These are phyloP conservation scores for Leiothrix lutea DNA, from an alignment of 2,113 vertebrate genomes.

Conservation along the genomic window DNA sequence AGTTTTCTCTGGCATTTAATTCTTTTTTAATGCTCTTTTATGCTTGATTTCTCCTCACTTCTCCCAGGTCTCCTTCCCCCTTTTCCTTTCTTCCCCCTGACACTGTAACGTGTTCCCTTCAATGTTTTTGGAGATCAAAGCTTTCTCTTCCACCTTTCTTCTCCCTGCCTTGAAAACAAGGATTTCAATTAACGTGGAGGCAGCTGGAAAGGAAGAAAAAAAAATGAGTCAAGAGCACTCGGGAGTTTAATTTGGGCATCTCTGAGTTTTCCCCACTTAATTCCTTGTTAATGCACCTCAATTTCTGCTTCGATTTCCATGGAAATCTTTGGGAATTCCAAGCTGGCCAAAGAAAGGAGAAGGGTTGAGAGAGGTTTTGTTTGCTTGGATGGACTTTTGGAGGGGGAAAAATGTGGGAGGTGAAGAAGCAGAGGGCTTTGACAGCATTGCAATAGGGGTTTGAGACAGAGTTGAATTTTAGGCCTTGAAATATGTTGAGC, in stretches of 20 bases:
- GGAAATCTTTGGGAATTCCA: not conserved
- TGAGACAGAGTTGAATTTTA: no score
- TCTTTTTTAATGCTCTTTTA: not conserved
- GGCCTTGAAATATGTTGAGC: no score
- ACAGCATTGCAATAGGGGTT: no score
- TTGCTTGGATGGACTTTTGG: not conserved
- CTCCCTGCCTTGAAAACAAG: not conserved
- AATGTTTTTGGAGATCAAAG: slow-evolving; percentile 36
- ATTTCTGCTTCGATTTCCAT: not conserved
- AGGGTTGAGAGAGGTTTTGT: not conserved
- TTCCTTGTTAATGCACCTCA: not conserved
- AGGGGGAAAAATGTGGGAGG: not conserved
- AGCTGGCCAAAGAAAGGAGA: not conserved
- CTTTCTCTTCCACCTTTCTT: not conserved
- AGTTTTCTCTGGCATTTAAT: not conserved
- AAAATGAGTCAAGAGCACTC: not conserved
- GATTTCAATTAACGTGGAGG: slow-evolving; percentile 1
- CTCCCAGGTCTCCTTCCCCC: not conserved
- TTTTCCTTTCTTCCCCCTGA: not conserved
- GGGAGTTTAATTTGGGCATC: not conserved
- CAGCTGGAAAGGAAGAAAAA: not conserved
- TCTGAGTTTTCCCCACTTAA: not conserved
- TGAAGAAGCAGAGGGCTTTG: no score
- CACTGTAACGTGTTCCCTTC: slow-evolving; percentile 1
- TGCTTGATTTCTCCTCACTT: not conserved